Percentiles rank a stretch among this genome's conserved stretches.
Evolutionary conservation across 2,113 vertebrate species (phyloP).

Genomic region (Oreocharis arfaki): DNA sequence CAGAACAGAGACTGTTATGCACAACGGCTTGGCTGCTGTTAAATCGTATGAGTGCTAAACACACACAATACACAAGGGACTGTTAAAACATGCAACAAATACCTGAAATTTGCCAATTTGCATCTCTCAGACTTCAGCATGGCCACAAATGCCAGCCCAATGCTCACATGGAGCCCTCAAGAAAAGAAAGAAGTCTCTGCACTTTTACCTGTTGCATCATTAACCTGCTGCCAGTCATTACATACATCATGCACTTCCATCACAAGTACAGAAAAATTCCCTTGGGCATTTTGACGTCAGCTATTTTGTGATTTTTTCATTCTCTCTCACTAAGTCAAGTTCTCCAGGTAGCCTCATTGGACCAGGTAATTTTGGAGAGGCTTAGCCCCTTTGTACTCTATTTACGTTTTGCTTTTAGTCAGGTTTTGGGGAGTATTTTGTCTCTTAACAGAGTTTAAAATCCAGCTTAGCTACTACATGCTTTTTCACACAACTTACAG

Average conservation of each 20-base stretch:
- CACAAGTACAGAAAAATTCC: not conserved
- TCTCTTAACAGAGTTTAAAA: not conserved
- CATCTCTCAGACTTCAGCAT: not conserved
- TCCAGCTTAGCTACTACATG: not conserved
- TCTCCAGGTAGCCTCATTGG: not conserved
- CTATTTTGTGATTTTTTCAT: not conserved
- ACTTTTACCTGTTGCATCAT: not conserved
- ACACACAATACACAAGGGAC: not conserved
- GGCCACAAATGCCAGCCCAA: not conserved
- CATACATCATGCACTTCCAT: not conserved
- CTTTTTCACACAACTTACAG: not conserved
- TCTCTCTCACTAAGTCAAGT: not conserved
- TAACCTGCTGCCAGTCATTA: not conserved
- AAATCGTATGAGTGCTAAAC: not conserved
- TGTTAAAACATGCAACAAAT: not conserved
- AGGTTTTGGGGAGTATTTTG: rapidly evolving
- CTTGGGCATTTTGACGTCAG: not conserved
- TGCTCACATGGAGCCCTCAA: not conserved
- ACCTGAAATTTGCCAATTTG: not conserved
- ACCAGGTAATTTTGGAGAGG: not conserved
- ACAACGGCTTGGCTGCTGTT: not conserved
- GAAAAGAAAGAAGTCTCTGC: not conserved
- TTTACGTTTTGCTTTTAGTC: not conserved
- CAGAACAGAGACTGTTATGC: not conserved
- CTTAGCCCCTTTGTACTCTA: not conserved